Evolutionary conservation across 1,140 invertebrate genomes (phyloP), one percentile per base, ranked within the genome.

Genomic region (Musca vetustissima): DNA sequence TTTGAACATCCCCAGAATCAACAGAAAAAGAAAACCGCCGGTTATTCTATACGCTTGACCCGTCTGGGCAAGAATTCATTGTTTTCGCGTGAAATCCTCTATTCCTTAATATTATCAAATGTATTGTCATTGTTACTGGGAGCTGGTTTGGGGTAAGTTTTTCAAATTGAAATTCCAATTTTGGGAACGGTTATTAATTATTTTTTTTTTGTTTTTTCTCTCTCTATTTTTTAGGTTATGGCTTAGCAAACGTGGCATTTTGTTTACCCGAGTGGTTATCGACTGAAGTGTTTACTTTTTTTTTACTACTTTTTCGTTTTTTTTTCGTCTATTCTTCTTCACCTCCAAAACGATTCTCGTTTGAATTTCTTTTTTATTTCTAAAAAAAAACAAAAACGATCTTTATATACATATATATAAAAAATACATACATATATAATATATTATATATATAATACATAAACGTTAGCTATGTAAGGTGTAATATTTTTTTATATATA

Each of bases 41-140:
- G 76, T 66, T 83, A 83, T 71, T 93, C 91, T 71, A 91, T 96
- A 74, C 90, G 93, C 65, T 89, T 92, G 74, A 89, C 92, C 19
- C 93, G 92, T 80, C 86, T 92, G 69, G 91, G 91, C 28, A 91
- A 91, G 75, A 89, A 88, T 73, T 89, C 91, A 68, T 86, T 96
- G 69, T 95, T 95, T 83, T 94, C 93, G 52, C 90, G 93, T 76
- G 93, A 95, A 85, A 93, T 96, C 53, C 84, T 97, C 52, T 95
- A 95, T 75, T 94, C 94, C 24, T 87, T 97, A 68, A 89, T 97
- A 68, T 85, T 97, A 59, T 94, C 94, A 66, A 97, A 97, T 85
- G 84, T 97, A 57, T 84, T 97, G 19, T 96, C 95, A 11, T 84
- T 97, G 69, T 83, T 97, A 61, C 86, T 97, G 71, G 95, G 95